These are phyloP conservation scores for Junonia oenone DNA, from an alignment of 2,888 invertebrate species.

Conservation along the genomic window DNA sequence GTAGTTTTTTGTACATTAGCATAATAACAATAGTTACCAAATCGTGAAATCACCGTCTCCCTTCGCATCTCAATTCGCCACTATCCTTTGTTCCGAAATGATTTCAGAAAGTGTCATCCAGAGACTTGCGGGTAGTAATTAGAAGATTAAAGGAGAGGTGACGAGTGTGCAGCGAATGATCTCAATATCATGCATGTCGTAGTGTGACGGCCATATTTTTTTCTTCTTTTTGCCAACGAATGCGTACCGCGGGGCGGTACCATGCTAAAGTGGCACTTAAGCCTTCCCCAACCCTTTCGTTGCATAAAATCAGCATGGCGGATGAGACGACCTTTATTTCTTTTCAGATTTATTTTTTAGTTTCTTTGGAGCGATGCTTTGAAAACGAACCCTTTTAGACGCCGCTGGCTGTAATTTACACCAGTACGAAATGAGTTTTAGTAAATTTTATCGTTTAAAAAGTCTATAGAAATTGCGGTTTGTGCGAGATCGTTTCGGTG, in stretches of 20 bases:
- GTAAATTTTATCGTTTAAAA: conserved; percentile 42
- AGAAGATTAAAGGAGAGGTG: conserved; percentile 59
- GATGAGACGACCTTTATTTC: conserved; percentile 58
- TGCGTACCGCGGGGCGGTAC: conserved; percentile 63
- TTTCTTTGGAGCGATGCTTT: conserved; percentile 54
- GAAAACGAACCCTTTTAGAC: conserved; percentile 64
- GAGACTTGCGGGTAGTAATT: conserved; percentile 45
- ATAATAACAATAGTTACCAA: not conserved
- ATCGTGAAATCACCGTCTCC: not conserved
- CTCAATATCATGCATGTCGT: conserved; percentile 37
- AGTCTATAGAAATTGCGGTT: conserved; percentile 35
- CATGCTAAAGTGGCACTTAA: conserved; percentile 65
- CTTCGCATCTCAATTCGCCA: conserved; percentile 4
- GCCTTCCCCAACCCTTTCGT: conserved; percentile 64
- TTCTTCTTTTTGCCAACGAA: conserved; percentile 47
- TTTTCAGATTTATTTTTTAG: conserved; percentile 53
- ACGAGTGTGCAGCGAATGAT: conserved; percentile 34
- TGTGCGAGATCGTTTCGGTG: conserved; percentile 34
- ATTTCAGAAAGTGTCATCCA: conserved; percentile 33
- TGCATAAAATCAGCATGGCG: conserved; percentile 70
- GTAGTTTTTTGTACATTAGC: not conserved
- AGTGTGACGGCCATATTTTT: conserved; percentile 55
- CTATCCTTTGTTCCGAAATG: conserved; percentile 24
- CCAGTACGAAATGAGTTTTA: conserved; percentile 49
- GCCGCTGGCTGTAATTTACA: conserved; percentile 67